A percentile compares a stretch with the other conserved stretches of the same genome.
These are phyloP conservation scores for Bombycilla garrulus DNA, from an alignment of 2,113 vertebrate genomes.

Conservation along the genomic window DNA sequence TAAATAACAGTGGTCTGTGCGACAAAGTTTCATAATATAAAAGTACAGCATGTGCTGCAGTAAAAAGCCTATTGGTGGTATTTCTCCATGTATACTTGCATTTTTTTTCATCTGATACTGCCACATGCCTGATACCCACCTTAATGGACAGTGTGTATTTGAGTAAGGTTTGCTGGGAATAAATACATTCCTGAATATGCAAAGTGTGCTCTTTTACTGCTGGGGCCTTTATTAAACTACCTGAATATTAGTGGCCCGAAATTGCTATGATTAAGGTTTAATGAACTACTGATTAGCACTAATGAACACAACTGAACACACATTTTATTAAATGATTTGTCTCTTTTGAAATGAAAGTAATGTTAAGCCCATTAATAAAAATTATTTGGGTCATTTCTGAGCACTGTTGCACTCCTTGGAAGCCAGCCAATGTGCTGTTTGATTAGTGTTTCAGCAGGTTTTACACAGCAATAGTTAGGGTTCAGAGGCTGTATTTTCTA, in stretches of 20 bases:
- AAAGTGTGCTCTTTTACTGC: conserved; percentile 31
- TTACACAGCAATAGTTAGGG: not conserved
- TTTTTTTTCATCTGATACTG: not conserved
- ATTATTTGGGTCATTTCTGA: conserved; percentile 66
- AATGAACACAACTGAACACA: conserved; percentile 67
- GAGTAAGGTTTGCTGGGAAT: not conserved
- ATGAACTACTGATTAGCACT: conserved; percentile 65
- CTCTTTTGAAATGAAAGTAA: conserved; percentile 68
- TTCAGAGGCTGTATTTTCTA: not conserved
- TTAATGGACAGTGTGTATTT: not conserved
- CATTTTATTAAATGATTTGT: conserved; percentile 68
- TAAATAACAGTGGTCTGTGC: not conserved
- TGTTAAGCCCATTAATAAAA: conserved; percentile 69
- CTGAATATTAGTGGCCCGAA: conserved; percentile 49
- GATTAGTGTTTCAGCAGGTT: not conserved
- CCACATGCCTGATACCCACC: not conserved
- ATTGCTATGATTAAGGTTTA: conserved; percentile 62
- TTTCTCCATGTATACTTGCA: not conserved
- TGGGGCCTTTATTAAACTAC: conserved; percentile 55
- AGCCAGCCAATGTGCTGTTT: not conserved
- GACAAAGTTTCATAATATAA: not conserved
- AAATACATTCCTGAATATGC: conserved; percentile 8
- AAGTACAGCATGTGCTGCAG: not conserved
- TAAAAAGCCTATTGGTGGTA: not conserved
- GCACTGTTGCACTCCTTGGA: conserved; percentile 39